Evolutionary conservation across 2,113 vertebrate genomes (phyloP).

Genomic region (Glaucidium brasilianum): DNA sequence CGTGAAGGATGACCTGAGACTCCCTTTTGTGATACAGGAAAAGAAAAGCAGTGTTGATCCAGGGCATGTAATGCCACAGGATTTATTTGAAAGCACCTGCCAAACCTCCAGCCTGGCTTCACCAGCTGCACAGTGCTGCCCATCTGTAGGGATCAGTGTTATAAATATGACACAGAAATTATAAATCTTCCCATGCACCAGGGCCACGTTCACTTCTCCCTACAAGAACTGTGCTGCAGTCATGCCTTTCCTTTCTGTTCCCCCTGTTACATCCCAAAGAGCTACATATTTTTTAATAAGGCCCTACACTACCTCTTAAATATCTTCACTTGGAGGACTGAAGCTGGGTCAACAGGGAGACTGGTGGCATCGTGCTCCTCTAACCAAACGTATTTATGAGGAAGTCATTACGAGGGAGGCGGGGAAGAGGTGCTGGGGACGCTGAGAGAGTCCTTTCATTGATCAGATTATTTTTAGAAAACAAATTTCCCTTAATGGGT

Average conservation of each 20-base stretch:
- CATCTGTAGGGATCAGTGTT: background rate
- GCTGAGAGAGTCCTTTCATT: conserved; percentile 60
- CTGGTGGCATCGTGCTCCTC: background rate
- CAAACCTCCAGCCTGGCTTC: background rate
- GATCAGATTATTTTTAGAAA: conserved; percentile 60
- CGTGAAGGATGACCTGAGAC: background rate
- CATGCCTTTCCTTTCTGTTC: background rate
- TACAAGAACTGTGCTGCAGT: background rate
- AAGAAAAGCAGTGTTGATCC: background rate
- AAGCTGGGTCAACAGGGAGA: background rate
- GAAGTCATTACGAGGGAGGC: background rate
- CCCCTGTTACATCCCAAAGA: background rate
- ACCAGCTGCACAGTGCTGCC: background rate
- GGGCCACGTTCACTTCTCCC: background rate
- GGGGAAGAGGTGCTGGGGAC: background rate
- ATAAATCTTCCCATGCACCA: background rate
- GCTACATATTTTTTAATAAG: background rate
- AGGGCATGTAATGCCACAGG: background rate
- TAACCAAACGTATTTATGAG: background rate
- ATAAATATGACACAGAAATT: background rate
- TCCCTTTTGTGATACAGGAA: background rate
- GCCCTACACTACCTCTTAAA: background rate
- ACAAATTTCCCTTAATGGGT: conserved; percentile 55
- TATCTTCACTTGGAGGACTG: background rate
- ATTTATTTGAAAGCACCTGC: background rate